Base-by-base conservation (phyloP, 2,888 invertebrate genomes). In the Caenorhabditis parvicauda region DNA sequence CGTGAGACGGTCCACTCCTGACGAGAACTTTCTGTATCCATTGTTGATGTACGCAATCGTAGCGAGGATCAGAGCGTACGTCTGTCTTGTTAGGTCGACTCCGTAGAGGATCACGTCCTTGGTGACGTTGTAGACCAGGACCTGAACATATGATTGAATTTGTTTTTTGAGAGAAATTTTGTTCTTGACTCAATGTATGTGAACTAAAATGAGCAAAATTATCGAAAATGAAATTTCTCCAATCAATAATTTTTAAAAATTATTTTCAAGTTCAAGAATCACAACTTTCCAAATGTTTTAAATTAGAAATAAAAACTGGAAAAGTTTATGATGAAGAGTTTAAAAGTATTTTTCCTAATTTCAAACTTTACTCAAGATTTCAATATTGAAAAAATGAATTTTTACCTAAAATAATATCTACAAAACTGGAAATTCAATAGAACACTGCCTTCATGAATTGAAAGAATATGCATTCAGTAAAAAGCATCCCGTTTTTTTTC, bases 91-190 rank as follows among this genome's bases (percentile, higher is more conserved):
- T n/a, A 77, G 50, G 39, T 73, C 68, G 24, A 70, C 68, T 43
- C 69, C 69, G 42, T 75, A 66, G n/a, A 75, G 44, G 39, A 70
- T 46, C 17, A 77, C 57, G 54, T 77, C 77, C 27, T 70, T 64
- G 0, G 72, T 60, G 14, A 77, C 67, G 25, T 68, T 67, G 68
- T 62, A 75, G 22, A 73, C 48, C 6, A 77, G 70, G 43, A 76
- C 67, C 77, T 77, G 56, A 46, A 71, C 53, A 19, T 41, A 41
- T 41, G 12, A 27, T 44, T 45, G 7, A 17, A 24, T 22, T 0
- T n/a, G n/a, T n/a, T n/a, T 17, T 12, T 21, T 41, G 24, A 35
- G n/a, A 35, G n/a, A 9, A 9, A n/a, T 12, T 35, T 12, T 35
- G 35, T n/a, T 35, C 35, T 35, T 9, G 12, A n/a, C n/a, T 35